Conservation (phyloP, 2,888 invertebrate genomes). For the Iphiclides podalirius region DNA sequence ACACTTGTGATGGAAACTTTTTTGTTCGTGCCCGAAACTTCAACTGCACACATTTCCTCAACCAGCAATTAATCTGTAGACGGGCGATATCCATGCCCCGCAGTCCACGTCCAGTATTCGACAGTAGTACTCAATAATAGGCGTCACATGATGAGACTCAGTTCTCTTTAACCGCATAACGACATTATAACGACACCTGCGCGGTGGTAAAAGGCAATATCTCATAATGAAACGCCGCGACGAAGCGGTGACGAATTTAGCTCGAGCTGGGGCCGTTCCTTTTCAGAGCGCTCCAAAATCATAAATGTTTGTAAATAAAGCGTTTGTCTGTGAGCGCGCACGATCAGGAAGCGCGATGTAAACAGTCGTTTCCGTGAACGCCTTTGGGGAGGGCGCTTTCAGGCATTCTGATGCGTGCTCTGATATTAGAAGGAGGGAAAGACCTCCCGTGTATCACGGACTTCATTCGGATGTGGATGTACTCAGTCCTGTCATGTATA, state of each 20-base stretch:
- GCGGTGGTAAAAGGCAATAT: neutral
- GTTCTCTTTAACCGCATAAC: neutral
- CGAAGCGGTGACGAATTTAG: neutral
- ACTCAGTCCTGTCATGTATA: too few relatives aligned
- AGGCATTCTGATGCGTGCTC: conserved; percentile 1
- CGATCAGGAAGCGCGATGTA: conserved; percentile 35
- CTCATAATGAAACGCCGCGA: neutral
- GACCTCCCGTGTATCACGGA: too few relatives aligned
- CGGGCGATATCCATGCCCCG: too few relatives aligned
- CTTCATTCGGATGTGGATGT: too few relatives aligned
- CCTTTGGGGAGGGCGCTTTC: conserved; percentile 21
- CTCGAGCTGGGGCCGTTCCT: neutral
- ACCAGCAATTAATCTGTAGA: too few relatives aligned
- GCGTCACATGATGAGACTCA: neutral
- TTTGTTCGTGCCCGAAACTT: too few relatives aligned
- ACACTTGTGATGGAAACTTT: too few relatives aligned
- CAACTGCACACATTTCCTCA: too few relatives aligned
- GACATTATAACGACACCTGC: neutral
- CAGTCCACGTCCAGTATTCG: too few relatives aligned
- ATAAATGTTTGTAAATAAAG: conserved; percentile 10
- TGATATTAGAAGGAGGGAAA: too few relatives aligned
- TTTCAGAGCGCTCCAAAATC: neutral
- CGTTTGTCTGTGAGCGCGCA: conserved; percentile 2
- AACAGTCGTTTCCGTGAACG: conserved; percentile 56
- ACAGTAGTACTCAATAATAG: too few relatives aligned